Percentiles rank a stretch among this genome's conserved stretches.
Conservation (phyloP, 2,113 vertebrate genomes). For the Pan paniscus region DNA sequence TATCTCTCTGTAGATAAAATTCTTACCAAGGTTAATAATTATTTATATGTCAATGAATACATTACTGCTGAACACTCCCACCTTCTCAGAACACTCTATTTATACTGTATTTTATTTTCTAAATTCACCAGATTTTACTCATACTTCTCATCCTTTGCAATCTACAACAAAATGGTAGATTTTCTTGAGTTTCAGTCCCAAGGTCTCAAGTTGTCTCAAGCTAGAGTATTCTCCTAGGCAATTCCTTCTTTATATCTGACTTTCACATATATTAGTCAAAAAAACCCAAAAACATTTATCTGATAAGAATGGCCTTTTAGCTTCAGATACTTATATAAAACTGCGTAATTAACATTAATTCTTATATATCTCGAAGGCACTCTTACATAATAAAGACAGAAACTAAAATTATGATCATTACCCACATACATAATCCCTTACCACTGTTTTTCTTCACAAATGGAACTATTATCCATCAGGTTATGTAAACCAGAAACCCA, state of each 20-base stretch:
- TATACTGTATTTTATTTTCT: background rate
- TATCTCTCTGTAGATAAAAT: background rate
- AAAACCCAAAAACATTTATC: background rate
- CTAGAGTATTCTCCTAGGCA: background rate
- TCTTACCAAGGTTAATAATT: background rate
- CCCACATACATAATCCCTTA: background rate
- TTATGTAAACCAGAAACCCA: background rate
- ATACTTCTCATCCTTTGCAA: background rate
- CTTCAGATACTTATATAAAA: background rate
- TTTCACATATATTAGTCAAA: background rate
- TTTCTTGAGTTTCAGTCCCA: background rate
- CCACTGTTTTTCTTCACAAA: background rate
- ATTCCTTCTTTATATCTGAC: background rate
- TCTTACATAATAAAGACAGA: background rate
- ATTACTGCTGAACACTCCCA: background rate
- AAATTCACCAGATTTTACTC: background rate
- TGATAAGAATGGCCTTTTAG: background rate
- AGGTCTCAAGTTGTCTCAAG: background rate
- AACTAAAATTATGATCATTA: background rate
- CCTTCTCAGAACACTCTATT: background rate
- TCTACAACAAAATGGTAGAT: background rate
- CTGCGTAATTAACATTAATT: background rate
- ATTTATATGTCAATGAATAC: background rate
- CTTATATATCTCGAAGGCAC: background rate
- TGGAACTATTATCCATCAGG: background rate